These are phyloP conservation scores for Australoheros facetus DNA, from an alignment of 2,797 vertebrate species.

Conservation along the genomic window DNA sequence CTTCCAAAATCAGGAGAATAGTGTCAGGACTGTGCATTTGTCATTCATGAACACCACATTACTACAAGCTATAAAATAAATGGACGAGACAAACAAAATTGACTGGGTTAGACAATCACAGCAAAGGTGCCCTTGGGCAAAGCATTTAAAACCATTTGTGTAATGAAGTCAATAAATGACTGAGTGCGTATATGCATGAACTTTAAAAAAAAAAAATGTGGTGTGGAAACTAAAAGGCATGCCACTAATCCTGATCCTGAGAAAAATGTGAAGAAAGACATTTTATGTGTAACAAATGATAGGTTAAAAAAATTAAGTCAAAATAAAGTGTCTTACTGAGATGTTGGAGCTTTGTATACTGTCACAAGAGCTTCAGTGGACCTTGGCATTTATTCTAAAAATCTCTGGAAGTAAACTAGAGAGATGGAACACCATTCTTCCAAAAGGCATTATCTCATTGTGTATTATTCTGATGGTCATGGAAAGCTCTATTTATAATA, in stretches of 20 bases:
- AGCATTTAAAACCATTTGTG: slow-evolving; percentile 28
- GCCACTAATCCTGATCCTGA: neutral
- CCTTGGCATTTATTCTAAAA: neutral
- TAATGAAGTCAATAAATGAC: slow-evolving; percentile 11
- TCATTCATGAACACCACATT: slow-evolving; percentile 23
- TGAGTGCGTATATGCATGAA: slow-evolving; percentile 2
- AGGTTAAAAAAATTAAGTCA: neutral
- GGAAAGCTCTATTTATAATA: neutral
- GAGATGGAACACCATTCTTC: neutral
- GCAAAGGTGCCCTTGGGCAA: slow-evolving; percentile 35
- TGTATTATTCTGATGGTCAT: neutral
- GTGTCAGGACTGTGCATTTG: slow-evolving; percentile 20
- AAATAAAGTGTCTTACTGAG: neutral
- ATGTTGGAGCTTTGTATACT: neutral
- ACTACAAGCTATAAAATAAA: slow-evolving; percentile 32
- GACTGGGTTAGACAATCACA: slow-evolving; percentile 26
- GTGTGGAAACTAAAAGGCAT: slow-evolving; percentile 3
- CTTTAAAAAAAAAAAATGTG: slow-evolving; percentile 2
- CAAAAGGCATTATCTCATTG: neutral
- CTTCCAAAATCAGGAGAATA: slow-evolving; percentile 10
- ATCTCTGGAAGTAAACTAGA: neutral
- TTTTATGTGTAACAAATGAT: neutral
- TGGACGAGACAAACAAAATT: slow-evolving; percentile 22
- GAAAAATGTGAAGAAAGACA: neutral
- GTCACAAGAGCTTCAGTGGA: neutral